Base-by-base conservation (phyloP, 2,888 invertebrate genomes). In the Eurois occulta region DNA sequence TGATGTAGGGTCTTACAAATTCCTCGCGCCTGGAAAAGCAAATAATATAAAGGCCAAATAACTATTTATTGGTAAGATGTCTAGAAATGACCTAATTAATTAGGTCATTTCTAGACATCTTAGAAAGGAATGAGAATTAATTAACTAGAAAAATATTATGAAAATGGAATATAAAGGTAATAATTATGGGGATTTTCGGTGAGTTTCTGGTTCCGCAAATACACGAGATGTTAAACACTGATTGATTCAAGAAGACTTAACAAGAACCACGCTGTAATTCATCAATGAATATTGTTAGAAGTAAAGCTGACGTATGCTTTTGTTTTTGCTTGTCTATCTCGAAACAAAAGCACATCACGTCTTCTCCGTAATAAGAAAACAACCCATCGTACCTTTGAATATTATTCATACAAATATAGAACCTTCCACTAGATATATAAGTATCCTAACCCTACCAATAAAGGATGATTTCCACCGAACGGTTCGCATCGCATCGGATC, bases 1-100 rank as follows among this genome's bases (percentile, higher is more conserved):
- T 48, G 80, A 43, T 24, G 24, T 32, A 21, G 10, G 24, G 24
- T 24, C 24, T 41, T 8, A 65, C 7, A 55, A 79, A 32, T 2
- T 16, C 11, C 13, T 64, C 24, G 13, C 10, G 6, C 35, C 58
- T 24, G 48, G 38, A 48, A 21, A 80, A 48, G 41, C 21, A 41
- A 72, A 48, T 35, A 78, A 60, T 43, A 28, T 48, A 65, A 16
- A 72, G 43, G 48, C 46, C 2, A 65, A 80, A 46, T 55, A 16
- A 65, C 46, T 48, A 79, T 72, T 41, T 21, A 66, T 48, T 65
- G 65, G 41, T 6, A 35, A 58, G n/a, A n/a, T n/a, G n/a, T n/a
- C n/a, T n/a, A n/a, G n/a, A n/a, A n/a, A n/a, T n/a, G n/a, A n/a
- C n/a, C n/a, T n/a, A n/a, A n/a, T n/a, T n/a, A n/a, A 43, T 48